Base-by-base conservation (phyloP, 1,140 invertebrate genomes). In the Andrena cerasifolii region DNA sequence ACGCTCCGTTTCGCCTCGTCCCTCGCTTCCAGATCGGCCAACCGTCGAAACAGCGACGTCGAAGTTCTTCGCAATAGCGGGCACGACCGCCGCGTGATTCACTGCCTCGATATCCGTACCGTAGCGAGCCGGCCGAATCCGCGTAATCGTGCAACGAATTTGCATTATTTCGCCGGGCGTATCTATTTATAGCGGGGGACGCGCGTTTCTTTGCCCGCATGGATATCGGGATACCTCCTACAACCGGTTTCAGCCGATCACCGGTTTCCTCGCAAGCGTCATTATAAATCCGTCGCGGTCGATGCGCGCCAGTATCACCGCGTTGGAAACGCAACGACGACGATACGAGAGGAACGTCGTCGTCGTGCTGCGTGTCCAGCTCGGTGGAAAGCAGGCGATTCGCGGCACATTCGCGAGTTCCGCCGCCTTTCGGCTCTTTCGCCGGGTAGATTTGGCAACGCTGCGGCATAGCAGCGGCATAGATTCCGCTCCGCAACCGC, bases 401-500 rank as follows among this genome's bases (percentile, higher is more conserved):
- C 28, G 74, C 62, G 49, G 43, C 62, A 49, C 36, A 49, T 66
- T n/a, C 28, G 74, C 62, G 49, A 77, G 59, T 80, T 83, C 67
- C 81, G 62, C 43, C 78, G 83, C 66, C 59, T 83, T 83, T 79
- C 63, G 54, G 51, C 31, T 73, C 59, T 62, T 49, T 24, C 28
- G 40, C 61, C 76, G 33, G 59, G 59, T 53, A 61, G 77, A 79
- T 84, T 72, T 85, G 84, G 85, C 80, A 83, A 82, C 79, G 70
- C 79, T 73, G 84, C 79, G 62, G 78, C 59, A 72, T 85, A 87
- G 85, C 87, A 82, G 67, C 83, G 86, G 89, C 84, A 82, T 87
- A 79, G 83, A 89, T 90, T 90, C 89, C 89, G 89, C 87, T 87
- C 88, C 88, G 88, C 87, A 89, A 85, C 82, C 89, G 89, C 89